Evolutionary conservation across 2,797 vertebrate genomes (phyloP), one percentile per base, ranked within the genome.

Genomic region (Xenentodon cancila): DNA sequence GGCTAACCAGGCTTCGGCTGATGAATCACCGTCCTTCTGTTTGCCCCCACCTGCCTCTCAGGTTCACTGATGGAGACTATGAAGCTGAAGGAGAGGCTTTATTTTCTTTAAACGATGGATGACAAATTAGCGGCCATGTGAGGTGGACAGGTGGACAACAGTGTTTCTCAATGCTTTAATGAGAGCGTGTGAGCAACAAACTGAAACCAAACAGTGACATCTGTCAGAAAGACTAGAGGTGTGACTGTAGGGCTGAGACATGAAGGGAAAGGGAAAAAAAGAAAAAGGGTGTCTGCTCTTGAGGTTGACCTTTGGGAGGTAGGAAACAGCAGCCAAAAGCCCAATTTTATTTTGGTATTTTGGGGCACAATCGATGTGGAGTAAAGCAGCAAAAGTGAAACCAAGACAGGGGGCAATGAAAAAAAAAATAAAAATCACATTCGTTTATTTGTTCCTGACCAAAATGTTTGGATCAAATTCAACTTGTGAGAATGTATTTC

Each of bases 1-100:
- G 40, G 73, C 70, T 82, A 80, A 88, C 84, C 86, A 72, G 66
- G 65, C 63, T 25, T 58, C 59, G 8, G 71, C 59, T 84, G 68
- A 87, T 77, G 82, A 88, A 80, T 79, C 49, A 52, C 67, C 25
- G 63, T 75, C 47, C 25, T 77, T 62, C 71, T 17, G 44, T 59
- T 57, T 32, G 46, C 68, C 67, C 74, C 62, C 70, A 82, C 77
- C 79, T 80, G 75, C 63, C 64, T 68, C 68, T 71, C 68, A 69
- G 77, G 58, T 78, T 68, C 74, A 77, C 56, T 2, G 74, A 18
- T 0, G 20, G 30, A 25, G 48, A 17, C 47, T 49, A 6, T 0
- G 22, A 34, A 59, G 66, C 54, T 0, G 3, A 5, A 32, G 45
- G 40, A 64, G 45, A 50, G 34, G 19, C 13, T 11, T 19, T 58